These are phyloP conservation scores for Leguminivora glycinivorella DNA, from an alignment of 1,140 invertebrate species.

Conservation along the genomic window DNA sequence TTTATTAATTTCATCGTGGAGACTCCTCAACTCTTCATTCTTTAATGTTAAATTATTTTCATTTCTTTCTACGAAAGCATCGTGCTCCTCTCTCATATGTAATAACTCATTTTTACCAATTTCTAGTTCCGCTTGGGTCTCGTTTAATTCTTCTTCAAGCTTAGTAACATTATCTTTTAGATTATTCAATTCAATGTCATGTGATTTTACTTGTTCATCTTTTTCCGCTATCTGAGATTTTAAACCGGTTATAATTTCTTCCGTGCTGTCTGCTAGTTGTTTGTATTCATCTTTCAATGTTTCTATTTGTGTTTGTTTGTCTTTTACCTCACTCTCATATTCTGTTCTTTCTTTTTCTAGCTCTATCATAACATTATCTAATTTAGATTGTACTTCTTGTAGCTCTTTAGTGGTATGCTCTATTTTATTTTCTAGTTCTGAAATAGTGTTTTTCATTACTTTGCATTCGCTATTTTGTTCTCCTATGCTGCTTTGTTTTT, in stretches of 20 bases:
- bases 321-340: slow-evolving; percentile 44
- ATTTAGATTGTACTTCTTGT: slow-evolving; percentile 40
- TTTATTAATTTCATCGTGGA: slow-evolving; percentile 47
- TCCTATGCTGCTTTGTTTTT: slow-evolving; percentile 36
- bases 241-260: slow-evolving; percentile 52
- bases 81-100: slow-evolving; percentile 51
- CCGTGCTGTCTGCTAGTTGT: slow-evolving; percentile 43
- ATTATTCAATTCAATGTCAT: slow-evolving; percentile 53
- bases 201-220: slow-evolving; percentile 49
- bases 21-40: slow-evolving; percentile 49
- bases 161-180: slow-evolving; percentile 42
- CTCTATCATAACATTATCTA: slow-evolving; percentile 39
- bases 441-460: slow-evolving; percentile 41
- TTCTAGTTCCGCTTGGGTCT: slow-evolving; percentile 56
- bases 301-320: slow-evolving; percentile 40
- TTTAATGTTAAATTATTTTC: slow-evolving; percentile 51
- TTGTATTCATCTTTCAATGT: slow-evolving; percentile 50
- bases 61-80: slow-evolving; percentile 41
- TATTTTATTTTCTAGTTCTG: slow-evolving; percentile 43
- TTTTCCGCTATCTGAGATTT: slow-evolving; percentile 50
- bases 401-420: slow-evolving; percentile 41
- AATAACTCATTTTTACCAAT: slow-evolving; percentile 56
- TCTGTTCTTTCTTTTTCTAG: slow-evolving; percentile 41
- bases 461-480: slow-evolving; percentile 36
- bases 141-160: slow-evolving; percentile 50